These are phyloP conservation scores for Saturnia japonica DNA, from an alignment of 2,888 invertebrate genomes.

Conservation along the genomic window DNA sequence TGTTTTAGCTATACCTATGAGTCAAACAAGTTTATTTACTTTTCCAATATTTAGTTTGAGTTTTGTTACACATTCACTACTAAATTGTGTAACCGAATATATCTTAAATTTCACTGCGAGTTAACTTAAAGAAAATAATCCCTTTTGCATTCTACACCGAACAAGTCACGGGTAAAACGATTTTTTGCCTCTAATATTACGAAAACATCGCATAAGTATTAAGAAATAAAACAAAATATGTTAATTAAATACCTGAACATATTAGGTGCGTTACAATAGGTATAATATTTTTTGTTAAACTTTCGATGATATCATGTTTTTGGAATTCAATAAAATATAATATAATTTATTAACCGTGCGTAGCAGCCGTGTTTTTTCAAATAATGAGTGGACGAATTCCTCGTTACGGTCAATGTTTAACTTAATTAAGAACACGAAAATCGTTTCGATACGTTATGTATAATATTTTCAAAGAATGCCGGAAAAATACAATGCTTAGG, in stretches of 20 bases:
- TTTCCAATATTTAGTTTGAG: background rate
- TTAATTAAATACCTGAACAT: background rate
- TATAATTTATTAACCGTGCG: background rate
- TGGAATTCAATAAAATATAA: slow-evolving; percentile 16
- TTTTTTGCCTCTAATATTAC: background rate
- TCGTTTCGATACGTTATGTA: slow-evolving; percentile 24
- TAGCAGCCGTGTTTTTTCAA: slow-evolving; percentile 14
- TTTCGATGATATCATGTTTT: background rate
- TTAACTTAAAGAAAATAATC: no score
- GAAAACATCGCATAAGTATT: background rate
- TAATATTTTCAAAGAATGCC: slow-evolving; percentile 12
- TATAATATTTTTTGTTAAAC: background rate
- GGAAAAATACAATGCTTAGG: background rate
- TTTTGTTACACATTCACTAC: background rate
- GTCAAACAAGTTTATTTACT: background rate
- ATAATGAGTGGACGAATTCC: slow-evolving; percentile 15
- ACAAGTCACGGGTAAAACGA: background rate
- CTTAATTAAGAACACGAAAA: slow-evolving; percentile 37
- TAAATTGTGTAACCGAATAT: background rate
- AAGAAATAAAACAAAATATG: background rate
- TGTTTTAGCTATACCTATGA: background rate
- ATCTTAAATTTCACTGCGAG: background rate
- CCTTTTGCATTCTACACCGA: no score
- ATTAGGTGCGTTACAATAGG: background rate
- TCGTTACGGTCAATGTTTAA: slow-evolving; percentile 17